A percentile compares a stretch with the other conserved stretches of the same genome.
Evolutionary conservation across 30 jellyfish, hydroid and myxozoan genomes (phyloP).

Genomic region (Hydractinia symbiolongicarpus): DNA sequence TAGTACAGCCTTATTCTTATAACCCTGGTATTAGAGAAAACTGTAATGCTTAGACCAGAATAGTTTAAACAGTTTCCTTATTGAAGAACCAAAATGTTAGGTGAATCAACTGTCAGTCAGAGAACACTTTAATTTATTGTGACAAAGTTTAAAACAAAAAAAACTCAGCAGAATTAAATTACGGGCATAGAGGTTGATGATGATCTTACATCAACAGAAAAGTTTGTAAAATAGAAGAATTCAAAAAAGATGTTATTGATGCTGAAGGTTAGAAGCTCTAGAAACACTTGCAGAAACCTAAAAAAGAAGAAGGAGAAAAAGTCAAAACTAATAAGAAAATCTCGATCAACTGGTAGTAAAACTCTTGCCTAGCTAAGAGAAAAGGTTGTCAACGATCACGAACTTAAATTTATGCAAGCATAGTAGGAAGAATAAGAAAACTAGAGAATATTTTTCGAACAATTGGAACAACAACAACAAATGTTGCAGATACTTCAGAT

Average conservation of each 20-base stretch:
- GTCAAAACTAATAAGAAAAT: too few species aligned
- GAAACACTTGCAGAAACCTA: too few species aligned
- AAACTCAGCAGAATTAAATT: not conserved
- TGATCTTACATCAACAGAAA: not conserved
- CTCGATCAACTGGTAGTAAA: too few species aligned
- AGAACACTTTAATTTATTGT: not conserved
- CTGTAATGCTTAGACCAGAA: not conserved
- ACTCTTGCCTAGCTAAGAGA: too few species aligned
- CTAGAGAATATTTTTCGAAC: not conserved
- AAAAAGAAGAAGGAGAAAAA: too few species aligned
- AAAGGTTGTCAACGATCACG: not conserved
- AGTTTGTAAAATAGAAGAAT: not conserved
- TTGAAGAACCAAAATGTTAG: not conserved
- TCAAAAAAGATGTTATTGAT: not conserved
- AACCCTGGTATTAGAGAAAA: not conserved
- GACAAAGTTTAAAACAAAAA: too few species aligned
- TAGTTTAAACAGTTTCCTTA: not conserved
- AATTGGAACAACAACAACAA: not conserved
- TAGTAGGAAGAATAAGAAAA: not conserved
- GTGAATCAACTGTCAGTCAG: not conserved
- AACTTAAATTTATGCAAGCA: not conserved
- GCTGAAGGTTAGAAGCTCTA: not conserved
- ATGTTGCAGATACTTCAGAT: not conserved
- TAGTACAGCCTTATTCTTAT: not conserved
- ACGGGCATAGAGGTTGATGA: not conserved